These are phyloP conservation scores for Spialia ferax DNA, from an alignment of 2,888 invertebrate species.

Conservation along the genomic window DNA sequence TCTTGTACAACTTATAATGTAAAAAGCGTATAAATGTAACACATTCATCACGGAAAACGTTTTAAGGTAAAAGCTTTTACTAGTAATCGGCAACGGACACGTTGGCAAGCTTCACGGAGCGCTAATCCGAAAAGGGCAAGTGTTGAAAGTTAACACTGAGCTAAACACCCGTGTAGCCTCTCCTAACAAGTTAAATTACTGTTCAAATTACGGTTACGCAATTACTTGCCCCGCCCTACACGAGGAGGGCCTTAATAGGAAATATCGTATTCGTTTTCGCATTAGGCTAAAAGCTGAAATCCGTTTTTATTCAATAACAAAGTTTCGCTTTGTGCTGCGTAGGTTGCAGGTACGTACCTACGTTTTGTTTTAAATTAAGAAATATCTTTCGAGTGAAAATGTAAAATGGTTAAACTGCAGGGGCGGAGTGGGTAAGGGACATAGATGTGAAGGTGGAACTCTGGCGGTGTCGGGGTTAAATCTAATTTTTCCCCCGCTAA, in stretches of 20 bases:
- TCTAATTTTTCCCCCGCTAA: constrained; percentile 81
- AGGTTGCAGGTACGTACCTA: too few relatives aligned
- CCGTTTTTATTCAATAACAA: constrained; percentile 26
- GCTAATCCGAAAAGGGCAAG: constrained; percentile 31
- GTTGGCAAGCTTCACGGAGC: constrained; percentile 24
- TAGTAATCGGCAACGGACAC: constrained; percentile 20
- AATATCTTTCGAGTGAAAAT: constrained; percentile 64
- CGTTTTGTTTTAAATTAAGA: constrained; percentile 61
- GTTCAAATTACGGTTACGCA: constrained; percentile 34
- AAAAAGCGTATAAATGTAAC: neutral
- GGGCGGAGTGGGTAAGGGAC: constrained; percentile 64
- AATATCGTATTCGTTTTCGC: constrained; percentile 27
- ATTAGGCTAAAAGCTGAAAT: constrained; percentile 22
- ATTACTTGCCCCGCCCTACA: constrained; percentile 33
- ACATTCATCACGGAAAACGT: neutral
- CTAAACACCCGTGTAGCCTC: constrained; percentile 31
- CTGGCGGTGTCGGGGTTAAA: constrained; percentile 75
- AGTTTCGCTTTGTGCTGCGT: constrained; percentile 9
- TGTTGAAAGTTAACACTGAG: constrained; percentile 34
- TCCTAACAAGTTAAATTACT: constrained; percentile 37
- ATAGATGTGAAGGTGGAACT: constrained; percentile 63
- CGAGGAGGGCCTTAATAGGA: constrained; percentile 21
- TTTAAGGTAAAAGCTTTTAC: constrained; percentile 19
- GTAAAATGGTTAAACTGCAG: constrained; percentile 70
- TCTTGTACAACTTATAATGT: neutral